These are phyloP conservation scores for Bactericera cockerelli DNA, from an alignment of 1,140 invertebrate genomes.

Conservation along the genomic window DNA sequence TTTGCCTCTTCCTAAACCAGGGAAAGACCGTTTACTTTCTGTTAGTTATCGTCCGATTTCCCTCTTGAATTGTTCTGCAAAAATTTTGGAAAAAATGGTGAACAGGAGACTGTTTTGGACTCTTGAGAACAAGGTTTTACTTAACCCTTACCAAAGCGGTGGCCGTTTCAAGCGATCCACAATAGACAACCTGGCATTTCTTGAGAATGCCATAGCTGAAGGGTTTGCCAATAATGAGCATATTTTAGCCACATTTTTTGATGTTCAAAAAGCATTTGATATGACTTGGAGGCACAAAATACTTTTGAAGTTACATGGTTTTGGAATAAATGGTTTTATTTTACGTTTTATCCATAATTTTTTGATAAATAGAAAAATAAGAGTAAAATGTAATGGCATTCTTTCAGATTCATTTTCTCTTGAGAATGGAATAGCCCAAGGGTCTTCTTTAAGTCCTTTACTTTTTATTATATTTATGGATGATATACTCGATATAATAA, in stretches of 20 bases:
- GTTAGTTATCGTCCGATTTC: slow-evolving; percentile 10
- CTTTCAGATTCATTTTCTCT: neutral
- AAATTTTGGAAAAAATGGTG: slow-evolving; percentile 14
- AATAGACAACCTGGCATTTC: neutral
- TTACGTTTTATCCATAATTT: neutral
- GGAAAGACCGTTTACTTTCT: neutral
- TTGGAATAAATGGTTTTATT: neutral
- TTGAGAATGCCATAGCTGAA: neutral
- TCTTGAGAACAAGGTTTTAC: neutral
- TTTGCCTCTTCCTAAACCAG: slow-evolving; percentile 9
- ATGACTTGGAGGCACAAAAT: slow-evolving; percentile 7
- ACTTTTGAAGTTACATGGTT: neutral
- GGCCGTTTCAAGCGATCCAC: slow-evolving; percentile 6
- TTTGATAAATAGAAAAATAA: slow-evolving; percentile 5
- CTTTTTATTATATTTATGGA: slow-evolving; percentile 9
- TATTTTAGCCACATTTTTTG: neutral
- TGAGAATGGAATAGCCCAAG: slow-evolving; percentile 14
- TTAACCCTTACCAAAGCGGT: neutral
- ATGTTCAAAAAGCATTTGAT: slow-evolving; percentile 14
- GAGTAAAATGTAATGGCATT: neutral
- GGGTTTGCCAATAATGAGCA: neutral
- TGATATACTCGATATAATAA: slow-evolving; percentile 2
- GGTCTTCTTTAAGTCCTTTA: slow-evolving; percentile 9
- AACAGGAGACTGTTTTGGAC: slow-evolving; percentile 6
- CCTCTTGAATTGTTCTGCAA: neutral